Evolutionary conservation across 1,140 invertebrate species (phyloP).

Genomic region (Atopsyche davidsoni): DNA sequence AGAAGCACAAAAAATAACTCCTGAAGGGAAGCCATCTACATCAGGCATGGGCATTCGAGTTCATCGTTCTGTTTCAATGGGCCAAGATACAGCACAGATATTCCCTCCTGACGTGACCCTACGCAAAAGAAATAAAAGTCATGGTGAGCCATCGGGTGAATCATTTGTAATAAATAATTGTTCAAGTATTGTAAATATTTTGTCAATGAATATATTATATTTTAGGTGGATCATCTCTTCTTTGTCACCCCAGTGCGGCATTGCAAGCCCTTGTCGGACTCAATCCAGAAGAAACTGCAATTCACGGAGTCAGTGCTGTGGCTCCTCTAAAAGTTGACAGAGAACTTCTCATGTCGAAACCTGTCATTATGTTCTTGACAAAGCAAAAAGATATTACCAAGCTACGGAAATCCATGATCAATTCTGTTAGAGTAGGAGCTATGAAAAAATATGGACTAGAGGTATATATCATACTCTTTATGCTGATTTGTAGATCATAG

Average conservation of each 20-base stretch:
- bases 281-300: slow-evolving; percentile 29
- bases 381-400: slow-evolving; percentile 35
- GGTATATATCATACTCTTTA: slow-evolving; percentile 29
- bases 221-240: slow-evolving; percentile 62
- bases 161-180: too few species aligned
- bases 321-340: slow-evolving; percentile 35
- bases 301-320: slow-evolving; percentile 35
- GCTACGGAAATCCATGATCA: slow-evolving; percentile 40
- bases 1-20: not conserved
- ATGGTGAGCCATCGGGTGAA: too few species aligned
- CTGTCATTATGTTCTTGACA: slow-evolving; percentile 40
- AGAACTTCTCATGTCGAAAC: slow-evolving; percentile 34
- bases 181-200: not conserved
- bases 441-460: slow-evolving; percentile 44
- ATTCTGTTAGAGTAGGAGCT: slow-evolving; percentile 39
- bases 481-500: too few species aligned
- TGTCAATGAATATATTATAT: not conserved
- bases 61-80: slow-evolving; percentile 55
- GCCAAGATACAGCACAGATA: slow-evolving; percentile 37
- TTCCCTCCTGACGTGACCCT: too few species aligned
- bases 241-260: slow-evolving; percentile 77
- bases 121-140: too few species aligned
- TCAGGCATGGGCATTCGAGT: slow-evolving; percentile 31
- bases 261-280: slow-evolving; percentile 60
- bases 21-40: slow-evolving; percentile 11